phyloP scores from a whole-genome alignment of 2,888 invertebrate genomes.

The Abscondita cerata region DNA sequence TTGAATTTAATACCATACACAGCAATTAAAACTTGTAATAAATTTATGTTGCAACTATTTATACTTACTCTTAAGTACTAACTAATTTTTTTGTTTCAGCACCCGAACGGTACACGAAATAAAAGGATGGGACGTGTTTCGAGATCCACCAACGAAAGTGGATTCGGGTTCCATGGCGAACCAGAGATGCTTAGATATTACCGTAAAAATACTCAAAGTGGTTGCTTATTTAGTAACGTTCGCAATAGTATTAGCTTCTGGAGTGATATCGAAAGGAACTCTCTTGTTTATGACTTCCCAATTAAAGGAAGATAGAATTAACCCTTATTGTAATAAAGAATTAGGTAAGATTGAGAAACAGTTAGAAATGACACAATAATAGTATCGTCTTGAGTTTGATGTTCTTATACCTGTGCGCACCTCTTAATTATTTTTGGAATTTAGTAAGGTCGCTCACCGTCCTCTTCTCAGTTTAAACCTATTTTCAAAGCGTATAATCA shows the following conservation, averaged over 20 bases:
- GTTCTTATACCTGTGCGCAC: no score
- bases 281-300: slow-evolving; percentile 93
- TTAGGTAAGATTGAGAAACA: slow-evolving; percentile 66
- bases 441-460: no score
- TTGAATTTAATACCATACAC: slow-evolving; percentile 1
- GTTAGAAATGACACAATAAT: no score
- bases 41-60: not conserved
- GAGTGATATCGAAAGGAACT: slow-evolving; percentile 87
- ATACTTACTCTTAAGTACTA: not conserved
- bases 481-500: no score
- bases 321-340: slow-evolving; percentile 84
- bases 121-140: slow-evolving; percentile 97
- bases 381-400: no score
- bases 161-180: slow-evolving; percentile 89
- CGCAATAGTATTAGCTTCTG: slow-evolving; percentile 81
- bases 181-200: slow-evolving; percentile 84
- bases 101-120: slow-evolving; percentile 85
- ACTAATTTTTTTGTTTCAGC: slow-evolving; percentile 60
- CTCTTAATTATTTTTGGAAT: no score
- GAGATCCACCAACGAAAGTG: slow-evolving; percentile 88
- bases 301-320: slow-evolving; percentile 75
- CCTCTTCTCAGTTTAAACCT: no score
- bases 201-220: slow-evolving; percentile 84
- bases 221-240: slow-evolving; percentile 87
- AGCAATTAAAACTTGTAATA: not conserved